Base-by-base conservation (phyloP, 2,113 vertebrate genomes). In the Bos javanicus region DNA sequence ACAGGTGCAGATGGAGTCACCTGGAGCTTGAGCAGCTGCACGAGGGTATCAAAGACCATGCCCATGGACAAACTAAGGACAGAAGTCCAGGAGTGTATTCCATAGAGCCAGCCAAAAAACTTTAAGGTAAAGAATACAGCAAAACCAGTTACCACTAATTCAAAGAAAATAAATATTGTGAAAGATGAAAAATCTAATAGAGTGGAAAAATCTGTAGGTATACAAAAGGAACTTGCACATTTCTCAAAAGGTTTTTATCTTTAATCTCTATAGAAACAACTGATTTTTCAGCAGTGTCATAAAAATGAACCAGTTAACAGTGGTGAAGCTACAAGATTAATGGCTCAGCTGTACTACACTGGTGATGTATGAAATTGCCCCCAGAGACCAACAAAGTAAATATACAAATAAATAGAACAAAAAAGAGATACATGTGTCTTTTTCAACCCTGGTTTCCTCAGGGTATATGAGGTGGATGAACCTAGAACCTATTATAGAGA, bases 171-270 rank as follows among this genome's bases (percentile, higher is more conserved):
- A 97, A 99, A 99, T 62, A 99, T 99, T 10, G 96, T 98, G 97
- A 99, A 99, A 95, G 99, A 99, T 36, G 99, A 99, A 96, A 99
- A 99, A 92, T 98, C 99, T 92, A 99, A 98, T 21, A 98, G 98
- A 96, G 97, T 99, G 94, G 99, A 99, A 97, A 99, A 99, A 97
- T 99, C 99, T 98, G 97, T 99, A 87, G 98, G 99, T 94, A 98
- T 99, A 91, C 99, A 99, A 97, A 98, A 99, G 96, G 99, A 99
- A 82, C 98, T 99, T 19, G 99, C 96, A 26, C 99, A 99, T 23
- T 52, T 99, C 71, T 99, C 99, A 11, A 99, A 99, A 98, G 95
- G 98, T 16, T 98, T 98, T 21, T 98, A 98, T 67, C 97, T 98
- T 25, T 98, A 99, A 96, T 90, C 99, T 92, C 92, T 97, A 62